Conservation (phyloP, 2,888 invertebrate species). For the Peribatodes rhomboidaria region DNA sequence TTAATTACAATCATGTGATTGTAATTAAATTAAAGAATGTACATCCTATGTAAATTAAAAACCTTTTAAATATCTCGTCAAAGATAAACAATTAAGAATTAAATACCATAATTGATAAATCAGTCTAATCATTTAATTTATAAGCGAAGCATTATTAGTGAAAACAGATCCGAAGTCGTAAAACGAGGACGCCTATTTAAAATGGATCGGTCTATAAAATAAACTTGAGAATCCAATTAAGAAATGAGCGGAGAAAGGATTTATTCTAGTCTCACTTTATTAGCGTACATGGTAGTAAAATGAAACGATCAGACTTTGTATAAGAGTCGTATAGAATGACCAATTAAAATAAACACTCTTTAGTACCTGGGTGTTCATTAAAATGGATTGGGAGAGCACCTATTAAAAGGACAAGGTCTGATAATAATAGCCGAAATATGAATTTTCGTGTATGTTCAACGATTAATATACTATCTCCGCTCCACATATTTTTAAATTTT, state of each 20-base stretch:
- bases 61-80: background rate
- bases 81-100: constrained; percentile 11
- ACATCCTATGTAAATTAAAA: background rate
- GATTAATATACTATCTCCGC: too few species aligned
- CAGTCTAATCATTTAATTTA: constrained; percentile 34
- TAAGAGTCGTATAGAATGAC: constrained; percentile 53
- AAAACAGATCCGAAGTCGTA: constrained; percentile 74
- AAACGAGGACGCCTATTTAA: constrained; percentile 72
- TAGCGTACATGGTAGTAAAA: constrained; percentile 74
- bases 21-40: too few species aligned
- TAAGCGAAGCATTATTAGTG: constrained; percentile 45
- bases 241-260: constrained; percentile 78
- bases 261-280: constrained; percentile 75
- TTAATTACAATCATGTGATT: too few species aligned
- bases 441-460: background rate
- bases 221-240: constrained; percentile 84
- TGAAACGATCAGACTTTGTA: constrained; percentile 63
- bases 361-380: constrained; percentile 20
- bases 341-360: constrained; percentile 53
- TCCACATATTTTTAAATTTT: too few species aligned
- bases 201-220: constrained; percentile 79
- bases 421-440: constrained; percentile 27
- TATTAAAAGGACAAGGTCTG: constrained; percentile 8
- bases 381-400: constrained; percentile 25
- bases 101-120: constrained; percentile 26